Evolutionary conservation across 2,113 vertebrate genomes (phyloP), one percentile per base, ranked within the genome.

Genomic region (Camelus dromedarius): DNA sequence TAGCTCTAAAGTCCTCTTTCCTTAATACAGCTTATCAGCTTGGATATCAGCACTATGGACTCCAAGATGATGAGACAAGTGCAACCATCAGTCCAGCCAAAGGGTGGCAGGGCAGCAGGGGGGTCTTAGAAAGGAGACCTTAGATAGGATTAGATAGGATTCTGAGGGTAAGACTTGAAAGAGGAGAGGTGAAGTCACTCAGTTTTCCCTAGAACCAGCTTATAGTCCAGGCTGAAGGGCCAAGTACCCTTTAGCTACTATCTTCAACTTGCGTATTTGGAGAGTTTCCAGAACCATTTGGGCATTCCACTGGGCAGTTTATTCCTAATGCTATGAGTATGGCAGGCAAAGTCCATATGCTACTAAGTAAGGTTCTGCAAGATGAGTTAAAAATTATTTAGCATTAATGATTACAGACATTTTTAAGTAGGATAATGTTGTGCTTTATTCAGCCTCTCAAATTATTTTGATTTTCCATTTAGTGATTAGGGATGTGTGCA

Each of bases 401-500:
- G 42, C 50, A 56, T 62, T 84, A 90, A 52, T 64, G 54, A 89
- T 50, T 87, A 42, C 11, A 94, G 75, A 67, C 54, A 88, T 69
- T 93, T 82, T 52, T 42, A 96, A 79, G 11, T 83, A 90, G 90
- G 48, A 75, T 58, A 85, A 66, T 32, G 69, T 11, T 48, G 26
- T 90, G 56, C 38, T 70, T 94, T 85, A 93, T n/a, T 86, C 35
- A 91, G 18, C 64, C 67, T 95, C 20, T 64, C 66, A 30, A 75
- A 79, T 58, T 64, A 72, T 48, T 82, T 64, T 62, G 77, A 84
- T 90, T 97, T 96, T 97, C 81, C 54, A 38, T 60, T 91, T 93
- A 62, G 66, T 32, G 42, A 89, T 70, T 22, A 66, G 35, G 28
- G 69, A 88, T 85, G 15, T 69, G 20, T 30, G 95, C 73, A 32